Base-by-base conservation (phyloP, 2,888 invertebrate species). In the Apomyelois bistriatella region DNA sequence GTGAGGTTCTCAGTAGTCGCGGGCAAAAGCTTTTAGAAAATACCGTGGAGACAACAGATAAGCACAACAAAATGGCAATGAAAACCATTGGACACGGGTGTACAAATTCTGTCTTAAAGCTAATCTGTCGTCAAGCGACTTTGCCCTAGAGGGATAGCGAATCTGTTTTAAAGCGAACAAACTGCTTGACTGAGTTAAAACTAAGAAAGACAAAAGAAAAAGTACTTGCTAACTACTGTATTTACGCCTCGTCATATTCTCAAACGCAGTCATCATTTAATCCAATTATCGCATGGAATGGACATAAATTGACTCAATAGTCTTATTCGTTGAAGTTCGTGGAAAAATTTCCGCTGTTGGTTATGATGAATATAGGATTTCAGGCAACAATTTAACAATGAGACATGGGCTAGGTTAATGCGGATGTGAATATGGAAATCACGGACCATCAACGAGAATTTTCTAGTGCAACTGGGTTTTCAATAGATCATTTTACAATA, bases 241-340 rank as follows among this genome's bases (percentile, higher is more conserved):
- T n/a, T n/a, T n/a, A 48, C 8, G n/a, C 17, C 30, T 7, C n/a
- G 32, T 42, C n/a, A 43, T 43, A 43, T 10, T 43, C 35, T 38
- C 7, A 16, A 36, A 43, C 43, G 35, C 36, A 48, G 50, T 57
- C 60, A 62, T 58, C 61, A 58, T 66, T 72, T 77, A 72, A 73
- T 62, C 65, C 68, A 77, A 78, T 77, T 78, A 77, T 16, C 16
- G 3, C 5, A 32, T 54, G 38, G 66, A 61, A 68, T 85, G 82
- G 79, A 3, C 4, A 46, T 55, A 36, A 66, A 61, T 66, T 85
- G 84, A 81, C 74, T 82, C 80, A 81, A 74, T 72, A 70, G 61
- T 70, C 65, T 65, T 30, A 30, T 46, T 65, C 54, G 61, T 54
- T 67, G 70, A n/a, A 72, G 74, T 83, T 82, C 82, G 69, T 74